A percentile compares a stretch with the other conserved stretches of the same genome.
phyloP scores from a whole-genome alignment of 1,140 invertebrate species.

The Caligus rogercresseyi region DNA sequence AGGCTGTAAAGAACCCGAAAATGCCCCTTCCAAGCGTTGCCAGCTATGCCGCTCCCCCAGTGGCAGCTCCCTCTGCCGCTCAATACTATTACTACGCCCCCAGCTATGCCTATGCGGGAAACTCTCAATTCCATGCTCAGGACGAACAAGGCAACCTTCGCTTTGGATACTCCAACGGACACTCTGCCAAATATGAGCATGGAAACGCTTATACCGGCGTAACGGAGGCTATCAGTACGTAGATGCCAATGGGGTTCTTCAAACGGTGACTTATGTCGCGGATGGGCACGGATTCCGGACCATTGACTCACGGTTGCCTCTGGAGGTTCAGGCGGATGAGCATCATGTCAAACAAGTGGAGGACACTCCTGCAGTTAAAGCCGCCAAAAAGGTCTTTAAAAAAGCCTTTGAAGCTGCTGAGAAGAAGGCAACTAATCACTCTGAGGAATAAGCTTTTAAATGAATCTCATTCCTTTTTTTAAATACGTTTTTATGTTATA shows the following conservation, averaged over 20 bases:
- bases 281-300: slow-evolving; percentile 25
- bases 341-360: slow-evolving; percentile 2
- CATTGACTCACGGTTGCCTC: slow-evolving; percentile 25
- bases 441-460: too few species aligned
- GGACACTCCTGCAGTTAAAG: slow-evolving; percentile 19
- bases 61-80: too few species aligned
- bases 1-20: too few species aligned
- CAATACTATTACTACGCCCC: too few species aligned
- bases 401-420: slow-evolving; percentile 9
- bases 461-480: too few species aligned
- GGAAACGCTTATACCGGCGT: slow-evolving; percentile 22
- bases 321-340: not conserved
- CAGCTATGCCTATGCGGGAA: too few species aligned
- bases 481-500: too few species aligned
- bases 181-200: slow-evolving; percentile 22
- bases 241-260: slow-evolving; percentile 24
- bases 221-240: slow-evolving; percentile 32
- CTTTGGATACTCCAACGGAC: slow-evolving; percentile 23
- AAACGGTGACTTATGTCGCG: slow-evolving; percentile 35
- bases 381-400: slow-evolving; percentile 5
- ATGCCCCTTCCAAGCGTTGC: too few species aligned
- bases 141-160: slow-evolving; percentile 23
- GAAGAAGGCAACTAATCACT: too few species aligned
- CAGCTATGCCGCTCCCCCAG: too few species aligned
- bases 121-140: slow-evolving; percentile 23